Evolutionary conservation across 2,113 vertebrate species (phyloP).

Genomic region (Rhabdomys dilectus): DNA sequence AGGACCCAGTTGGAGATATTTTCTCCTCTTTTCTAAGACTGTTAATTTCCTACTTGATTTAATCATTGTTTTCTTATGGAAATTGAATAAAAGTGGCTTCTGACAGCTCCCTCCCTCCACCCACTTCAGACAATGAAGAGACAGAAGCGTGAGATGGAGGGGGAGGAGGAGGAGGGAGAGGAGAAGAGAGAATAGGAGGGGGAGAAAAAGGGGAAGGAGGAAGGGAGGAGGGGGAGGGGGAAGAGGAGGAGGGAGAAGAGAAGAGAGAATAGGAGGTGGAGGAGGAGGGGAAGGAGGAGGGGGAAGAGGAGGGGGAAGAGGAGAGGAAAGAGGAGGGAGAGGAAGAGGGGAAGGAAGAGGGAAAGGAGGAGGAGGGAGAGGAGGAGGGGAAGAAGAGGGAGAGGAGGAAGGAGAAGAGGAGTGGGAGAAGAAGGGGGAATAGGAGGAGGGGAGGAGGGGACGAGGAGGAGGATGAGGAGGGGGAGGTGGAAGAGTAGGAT

Average conservation of each 20-base stretch:
- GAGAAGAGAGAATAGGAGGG: too few species aligned
- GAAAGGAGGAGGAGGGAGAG: background rate
- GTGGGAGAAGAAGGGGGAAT: too few species aligned
- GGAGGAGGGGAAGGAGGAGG: too few species aligned
- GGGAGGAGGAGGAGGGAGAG: too few species aligned
- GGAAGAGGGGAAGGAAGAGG: background rate
- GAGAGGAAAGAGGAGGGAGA: too few species aligned
- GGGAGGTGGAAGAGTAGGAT: accelerated
- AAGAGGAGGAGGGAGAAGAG: background rate
- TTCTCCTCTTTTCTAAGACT: constrained; percentile 42
- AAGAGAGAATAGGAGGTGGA: too few species aligned
- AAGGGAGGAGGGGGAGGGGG: too few species aligned
- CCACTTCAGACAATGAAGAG: constrained; percentile 63
- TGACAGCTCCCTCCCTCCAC: constrained; percentile 38
- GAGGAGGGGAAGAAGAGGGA: background rate
- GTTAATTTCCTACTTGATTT: constrained; percentile 51
- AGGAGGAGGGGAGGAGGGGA: too few species aligned
- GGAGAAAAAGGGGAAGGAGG: too few species aligned
- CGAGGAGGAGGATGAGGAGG: too few species aligned
- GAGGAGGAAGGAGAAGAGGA: background rate
- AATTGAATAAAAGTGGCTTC: constrained; percentile 63
- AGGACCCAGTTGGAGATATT: constrained; percentile 31
- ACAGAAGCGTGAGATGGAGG: background rate
- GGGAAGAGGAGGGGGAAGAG: too few species aligned
- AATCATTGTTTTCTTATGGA: constrained; percentile 73